These are phyloP conservation scores for Pheucticus melanocephalus DNA, from an alignment of 2,113 vertebrate species.

Conservation along the genomic window DNA sequence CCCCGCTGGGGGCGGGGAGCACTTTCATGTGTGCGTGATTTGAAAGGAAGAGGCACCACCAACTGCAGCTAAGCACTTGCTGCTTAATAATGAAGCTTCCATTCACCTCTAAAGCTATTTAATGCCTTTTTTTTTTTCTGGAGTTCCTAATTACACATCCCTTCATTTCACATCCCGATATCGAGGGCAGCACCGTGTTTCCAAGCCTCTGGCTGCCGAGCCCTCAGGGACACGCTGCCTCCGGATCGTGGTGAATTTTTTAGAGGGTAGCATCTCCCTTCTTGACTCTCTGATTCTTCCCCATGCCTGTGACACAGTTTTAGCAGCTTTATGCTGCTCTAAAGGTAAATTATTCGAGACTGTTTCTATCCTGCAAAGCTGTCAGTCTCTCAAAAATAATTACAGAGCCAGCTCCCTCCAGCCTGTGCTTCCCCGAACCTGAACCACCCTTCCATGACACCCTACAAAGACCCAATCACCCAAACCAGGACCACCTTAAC, in stretches of 20 bases:
- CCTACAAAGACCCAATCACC: not conserved
- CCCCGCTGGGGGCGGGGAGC: not conserved
- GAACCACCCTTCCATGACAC: not conserved
- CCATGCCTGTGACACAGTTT: not conserved
- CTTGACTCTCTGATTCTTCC: not conserved
- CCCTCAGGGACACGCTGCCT: not conserved
- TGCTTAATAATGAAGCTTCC: not conserved
- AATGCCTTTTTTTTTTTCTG: not conserved
- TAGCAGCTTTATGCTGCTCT: not conserved
- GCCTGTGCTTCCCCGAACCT: not conserved
- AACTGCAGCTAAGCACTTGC: not conserved
- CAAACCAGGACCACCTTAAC: not conserved
- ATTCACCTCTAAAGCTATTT: not conserved
- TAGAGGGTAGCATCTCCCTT: not conserved
- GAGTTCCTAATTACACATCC: not conserved
- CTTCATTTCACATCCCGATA: not conserved
- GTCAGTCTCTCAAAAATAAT: not conserved
- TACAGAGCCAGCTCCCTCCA: not conserved
- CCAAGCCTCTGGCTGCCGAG: constrained; percentile 19
- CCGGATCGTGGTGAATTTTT: not conserved
- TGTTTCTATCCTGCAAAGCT: not conserved
- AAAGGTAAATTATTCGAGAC: constrained; percentile 2
- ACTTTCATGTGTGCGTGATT: not conserved
- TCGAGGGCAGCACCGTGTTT: not conserved
- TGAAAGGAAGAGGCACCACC: not conserved